These are phyloP conservation scores for Drosophila pectinifera DNA, from an alignment of 1,140 invertebrate species.

Conservation along the genomic window DNA sequence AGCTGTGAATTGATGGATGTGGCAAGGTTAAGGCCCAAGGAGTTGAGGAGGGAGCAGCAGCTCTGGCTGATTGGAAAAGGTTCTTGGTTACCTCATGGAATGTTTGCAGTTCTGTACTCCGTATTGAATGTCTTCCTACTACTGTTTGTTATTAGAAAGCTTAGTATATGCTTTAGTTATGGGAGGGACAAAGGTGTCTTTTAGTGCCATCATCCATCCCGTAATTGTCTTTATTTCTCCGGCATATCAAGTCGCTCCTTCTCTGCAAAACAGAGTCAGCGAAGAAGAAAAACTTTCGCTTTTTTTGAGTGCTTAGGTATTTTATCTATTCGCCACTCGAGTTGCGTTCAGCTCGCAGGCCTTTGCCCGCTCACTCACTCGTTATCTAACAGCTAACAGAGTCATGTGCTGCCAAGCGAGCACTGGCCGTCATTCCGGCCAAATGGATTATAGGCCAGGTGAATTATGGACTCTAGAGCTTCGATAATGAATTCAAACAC, in stretches of 20 bases:
- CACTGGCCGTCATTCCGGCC: slow-evolving; percentile 26
- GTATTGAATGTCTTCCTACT: no score
- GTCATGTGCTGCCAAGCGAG: slow-evolving; percentile 38
- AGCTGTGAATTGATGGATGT: slow-evolving; percentile 34
- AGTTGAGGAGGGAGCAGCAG: not conserved
- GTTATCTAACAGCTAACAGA: slow-evolving; percentile 51
- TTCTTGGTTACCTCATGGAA: not conserved
- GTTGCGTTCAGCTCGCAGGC: slow-evolving; percentile 23
- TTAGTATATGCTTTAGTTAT: no score
- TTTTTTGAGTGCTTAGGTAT: slow-evolving; percentile 11
- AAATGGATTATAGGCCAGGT: slow-evolving; percentile 49
- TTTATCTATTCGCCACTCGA: slow-evolving; percentile 28
- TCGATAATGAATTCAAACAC: slow-evolving; percentile 27
- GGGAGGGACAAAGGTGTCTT: not conserved
- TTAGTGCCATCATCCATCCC: not conserved
- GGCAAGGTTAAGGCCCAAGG: slow-evolving; percentile 37
- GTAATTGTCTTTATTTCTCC: slow-evolving; percentile 17
- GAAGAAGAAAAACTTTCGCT: slow-evolving; percentile 63
- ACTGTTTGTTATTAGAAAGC: no score
- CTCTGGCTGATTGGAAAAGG: slow-evolving; percentile 4
- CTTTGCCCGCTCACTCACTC: no score
- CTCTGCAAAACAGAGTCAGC: not conserved
- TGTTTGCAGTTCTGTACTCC: not conserved
- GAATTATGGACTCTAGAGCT: slow-evolving; percentile 8
- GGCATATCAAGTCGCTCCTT: slow-evolving; percentile 32